Evolutionary conservation across 1,140 invertebrate species (phyloP), one percentile per base, ranked within the genome.

Genomic region (Druon quercuslanigerum): DNA sequence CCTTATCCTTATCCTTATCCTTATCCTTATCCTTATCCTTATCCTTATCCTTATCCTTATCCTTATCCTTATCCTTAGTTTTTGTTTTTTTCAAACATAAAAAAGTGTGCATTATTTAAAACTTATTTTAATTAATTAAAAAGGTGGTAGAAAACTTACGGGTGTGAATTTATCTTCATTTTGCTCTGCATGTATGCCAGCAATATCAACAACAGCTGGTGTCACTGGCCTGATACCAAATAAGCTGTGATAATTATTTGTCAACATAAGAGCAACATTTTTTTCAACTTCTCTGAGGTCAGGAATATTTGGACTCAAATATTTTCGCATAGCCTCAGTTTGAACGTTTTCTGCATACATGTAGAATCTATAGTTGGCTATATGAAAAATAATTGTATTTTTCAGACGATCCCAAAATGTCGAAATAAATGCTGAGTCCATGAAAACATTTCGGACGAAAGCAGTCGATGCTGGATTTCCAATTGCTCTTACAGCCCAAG

Each of bases 391-490:
- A 0, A 89, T 0, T 0, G 82, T 81, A 79, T 95, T 95, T 0
- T 89, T 82, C 14, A 93, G 83, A 71, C 95, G 88, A 79, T 95
- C 90, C 85, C 90, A 93, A 56, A 95, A 92, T 19, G 84, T 92
- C 93, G 95, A 93, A 7, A 88, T 81, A 72, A 93, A 89, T 1
- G 91, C 88, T 50, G 91, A 92, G 0, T 89, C 83, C 16, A 93
- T 83, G 81, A 94, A 91, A 66, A 92, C 93, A 25, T 92, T 92
- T 0, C 94, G 93, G 50, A 94, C 91, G 79, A 93, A 93, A 0
- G 94, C 92, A 0, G 93, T 89, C 20, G 92, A 93, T 20, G 94
- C 92, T 0, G 94, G 93, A 84, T 94, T 94, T 1, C 91, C 94
- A 33, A 94, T 89, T 76, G 93, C 91, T 6, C 93, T 92, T 71